Conservation (phyloP, 2,888 invertebrate genomes). For the Troides oblongomaculatus region DNA sequence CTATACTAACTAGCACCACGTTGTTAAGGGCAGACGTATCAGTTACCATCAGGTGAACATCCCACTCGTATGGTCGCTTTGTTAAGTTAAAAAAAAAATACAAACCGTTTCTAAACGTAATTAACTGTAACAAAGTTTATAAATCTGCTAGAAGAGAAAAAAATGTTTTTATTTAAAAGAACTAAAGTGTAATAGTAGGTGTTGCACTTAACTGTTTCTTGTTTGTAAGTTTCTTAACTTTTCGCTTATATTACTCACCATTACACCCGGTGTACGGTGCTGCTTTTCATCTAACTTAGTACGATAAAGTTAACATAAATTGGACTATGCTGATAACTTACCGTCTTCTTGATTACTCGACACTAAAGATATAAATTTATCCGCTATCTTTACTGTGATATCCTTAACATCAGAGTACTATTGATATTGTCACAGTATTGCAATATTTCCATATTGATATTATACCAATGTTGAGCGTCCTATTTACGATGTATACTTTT, state of each 20-base stretch:
- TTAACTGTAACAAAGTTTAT: background rate
- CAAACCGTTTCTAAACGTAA: no score
- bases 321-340: background rate
- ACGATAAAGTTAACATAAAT: background rate
- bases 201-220: background rate
- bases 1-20: no score
- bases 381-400: background rate
- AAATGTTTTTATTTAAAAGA: background rate
- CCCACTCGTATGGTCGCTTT: no score
- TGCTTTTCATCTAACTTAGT: background rate
- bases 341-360: background rate
- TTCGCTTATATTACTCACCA: background rate
- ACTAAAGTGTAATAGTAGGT: background rate
- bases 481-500: constrained; percentile 4
- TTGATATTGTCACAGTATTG: background rate
- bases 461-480: background rate
- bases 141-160: background rate
- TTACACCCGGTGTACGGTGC: background rate
- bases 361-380: background rate
- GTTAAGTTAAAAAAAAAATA: no score
- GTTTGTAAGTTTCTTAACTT: background rate
- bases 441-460: background rate
- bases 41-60: no score
- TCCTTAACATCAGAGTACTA: background rate
- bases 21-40: no score